These are phyloP conservation scores for Drosophila mayaguana DNA, from an alignment of 2,888 invertebrate genomes.

Conservation along the genomic window DNA sequence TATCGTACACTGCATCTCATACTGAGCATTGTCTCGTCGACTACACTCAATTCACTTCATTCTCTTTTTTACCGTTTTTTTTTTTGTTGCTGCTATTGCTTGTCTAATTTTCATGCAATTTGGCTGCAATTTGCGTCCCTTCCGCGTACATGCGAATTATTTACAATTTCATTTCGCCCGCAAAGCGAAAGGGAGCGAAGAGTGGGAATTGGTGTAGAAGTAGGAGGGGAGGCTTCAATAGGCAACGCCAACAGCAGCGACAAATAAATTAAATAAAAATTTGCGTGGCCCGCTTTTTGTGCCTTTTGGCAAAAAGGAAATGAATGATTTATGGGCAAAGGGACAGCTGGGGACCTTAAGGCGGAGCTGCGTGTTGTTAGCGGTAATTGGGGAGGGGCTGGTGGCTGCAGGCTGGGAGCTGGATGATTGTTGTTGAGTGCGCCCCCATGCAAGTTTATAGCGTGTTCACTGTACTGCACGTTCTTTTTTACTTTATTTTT, in stretches of 20 bases:
- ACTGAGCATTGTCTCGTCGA: not conserved
- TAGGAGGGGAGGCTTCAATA: constrained; percentile 6
- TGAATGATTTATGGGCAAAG: constrained; percentile 66
- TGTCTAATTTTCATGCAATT: constrained; percentile 63
- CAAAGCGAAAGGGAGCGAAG: constrained; percentile 22
- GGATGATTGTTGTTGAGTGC: constrained; percentile 5
- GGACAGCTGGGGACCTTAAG: constrained; percentile 7
- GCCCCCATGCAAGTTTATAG: constrained; percentile 16
- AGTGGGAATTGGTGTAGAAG: not conserved
- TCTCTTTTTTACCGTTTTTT: not conserved
- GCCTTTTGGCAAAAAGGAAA: constrained; percentile 52
- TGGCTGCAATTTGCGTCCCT: constrained; percentile 65
- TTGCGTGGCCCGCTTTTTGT: constrained; percentile 38
- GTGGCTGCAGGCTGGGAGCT: not conserved
- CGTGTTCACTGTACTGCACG: constrained; percentile 7
- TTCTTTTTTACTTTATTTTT: not conserved
- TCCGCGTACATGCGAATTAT: constrained; percentile 56
- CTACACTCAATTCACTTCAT: not conserved
- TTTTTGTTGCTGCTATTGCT: constrained; percentile 1
- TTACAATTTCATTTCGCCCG: constrained; percentile 58
- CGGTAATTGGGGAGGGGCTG: not conserved
- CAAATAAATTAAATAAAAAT: constrained; percentile 64
- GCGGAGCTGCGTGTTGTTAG: not conserved
- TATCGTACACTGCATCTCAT: not conserved
- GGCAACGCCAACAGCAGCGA: constrained; percentile 41